Conservation (phyloP, 2,888 invertebrate species). For the Lumbricus terrestris region DNA sequence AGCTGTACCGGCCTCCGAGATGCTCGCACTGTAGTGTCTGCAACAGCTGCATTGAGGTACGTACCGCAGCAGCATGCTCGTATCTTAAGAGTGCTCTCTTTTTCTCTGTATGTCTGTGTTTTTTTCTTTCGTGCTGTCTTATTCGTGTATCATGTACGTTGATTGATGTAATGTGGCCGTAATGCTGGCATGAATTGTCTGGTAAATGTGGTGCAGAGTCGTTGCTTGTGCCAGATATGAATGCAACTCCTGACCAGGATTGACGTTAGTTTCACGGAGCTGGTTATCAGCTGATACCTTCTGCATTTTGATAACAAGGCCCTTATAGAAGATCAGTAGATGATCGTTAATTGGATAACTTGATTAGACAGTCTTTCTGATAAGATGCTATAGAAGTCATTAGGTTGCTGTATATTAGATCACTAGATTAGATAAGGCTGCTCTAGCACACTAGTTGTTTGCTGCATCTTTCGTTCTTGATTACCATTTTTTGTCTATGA, state of each 20-base stretch:
- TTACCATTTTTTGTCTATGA: not conserved
- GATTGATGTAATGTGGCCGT: not conserved
- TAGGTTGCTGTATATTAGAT: not conserved
- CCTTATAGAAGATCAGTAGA: too few relatives aligned
- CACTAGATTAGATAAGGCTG: not conserved
- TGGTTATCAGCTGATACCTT: not conserved
- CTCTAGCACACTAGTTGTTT: not conserved
- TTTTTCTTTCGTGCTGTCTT: not conserved
- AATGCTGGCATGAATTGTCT: not conserved
- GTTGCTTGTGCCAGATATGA: not conserved
- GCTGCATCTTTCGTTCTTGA: not conserved
- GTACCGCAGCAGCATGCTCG: slow-evolving; percentile 32
- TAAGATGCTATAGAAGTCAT: not conserved
- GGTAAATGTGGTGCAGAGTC: not conserved
- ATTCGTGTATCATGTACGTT: not conserved
- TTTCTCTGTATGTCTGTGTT: not conserved
- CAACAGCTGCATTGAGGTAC: slow-evolving; percentile 80
- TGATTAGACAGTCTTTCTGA: too few relatives aligned
- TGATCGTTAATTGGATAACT: too few relatives aligned
- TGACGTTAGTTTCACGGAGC: not conserved
- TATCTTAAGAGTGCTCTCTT: not conserved
- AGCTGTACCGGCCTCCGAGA: slow-evolving; percentile 97
- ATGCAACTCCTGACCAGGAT: not conserved
- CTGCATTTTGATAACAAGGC: not conserved
- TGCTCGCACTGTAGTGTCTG: slow-evolving; percentile 99